These are phyloP conservation scores for Anhinga rufa DNA, from an alignment of 2,113 vertebrate genomes.

Conservation along the genomic window DNA sequence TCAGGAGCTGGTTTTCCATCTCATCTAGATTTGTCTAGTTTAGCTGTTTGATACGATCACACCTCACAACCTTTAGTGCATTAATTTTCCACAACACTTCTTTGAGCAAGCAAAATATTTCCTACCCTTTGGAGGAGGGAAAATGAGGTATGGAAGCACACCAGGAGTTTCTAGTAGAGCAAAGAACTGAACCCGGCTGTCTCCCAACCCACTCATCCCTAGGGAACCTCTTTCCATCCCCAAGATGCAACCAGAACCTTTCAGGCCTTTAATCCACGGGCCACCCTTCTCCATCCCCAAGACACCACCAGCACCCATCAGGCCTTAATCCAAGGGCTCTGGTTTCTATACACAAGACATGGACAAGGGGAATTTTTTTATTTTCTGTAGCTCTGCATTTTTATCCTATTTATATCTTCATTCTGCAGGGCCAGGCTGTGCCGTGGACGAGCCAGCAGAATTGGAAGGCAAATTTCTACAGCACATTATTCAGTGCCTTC, in stretches of 20 bases:
- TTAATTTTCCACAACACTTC: accelerated
- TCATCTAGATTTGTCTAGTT: background rate
- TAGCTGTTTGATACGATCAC: background rate
- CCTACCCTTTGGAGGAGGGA: background rate
- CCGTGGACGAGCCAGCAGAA: background rate
- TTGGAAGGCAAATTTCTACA: background rate
- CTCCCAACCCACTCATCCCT: background rate
- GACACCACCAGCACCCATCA: background rate
- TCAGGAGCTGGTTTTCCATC: background rate
- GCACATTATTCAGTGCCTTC: background rate
- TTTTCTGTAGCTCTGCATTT: background rate
- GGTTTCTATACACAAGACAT: accelerated
- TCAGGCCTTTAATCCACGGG: background rate
- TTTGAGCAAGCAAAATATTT: background rate
- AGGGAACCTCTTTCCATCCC: background rate
- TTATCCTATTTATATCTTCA: background rate
- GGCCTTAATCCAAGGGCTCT: background rate
- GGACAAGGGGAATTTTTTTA: background rate
- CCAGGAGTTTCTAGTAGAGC: background rate
- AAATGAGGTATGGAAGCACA: background rate
- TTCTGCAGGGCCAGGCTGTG: background rate
- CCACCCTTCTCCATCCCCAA: background rate
- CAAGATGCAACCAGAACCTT: background rate
- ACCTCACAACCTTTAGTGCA: background rate
- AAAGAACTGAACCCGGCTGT: background rate